Evolutionary conservation across 1,140 invertebrate genomes (phyloP), one percentile per base, ranked within the genome.

Genomic region (Drosophila kohkoa): DNA sequence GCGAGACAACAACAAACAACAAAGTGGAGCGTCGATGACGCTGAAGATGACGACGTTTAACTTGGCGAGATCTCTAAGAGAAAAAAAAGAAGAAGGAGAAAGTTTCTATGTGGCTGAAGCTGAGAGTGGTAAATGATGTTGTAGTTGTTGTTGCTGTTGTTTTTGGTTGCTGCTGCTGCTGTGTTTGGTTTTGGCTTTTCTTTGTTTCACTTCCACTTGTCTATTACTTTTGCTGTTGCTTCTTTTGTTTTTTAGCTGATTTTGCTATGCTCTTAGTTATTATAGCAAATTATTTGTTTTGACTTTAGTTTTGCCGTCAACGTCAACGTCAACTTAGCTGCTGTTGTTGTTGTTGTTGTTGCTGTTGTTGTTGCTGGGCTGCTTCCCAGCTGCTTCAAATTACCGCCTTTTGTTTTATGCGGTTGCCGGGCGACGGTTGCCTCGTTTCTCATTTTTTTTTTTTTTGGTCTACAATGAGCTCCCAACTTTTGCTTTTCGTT

Each of bases 201-300:
- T 80, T 86, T 86, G 82, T 85, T 81, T 85, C 75, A 81, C 82
- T 85, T 80, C 81, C 75, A 86, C 81, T 85, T 86, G 81, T 80
- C 81, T 86, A 78, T 86, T 69, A 69, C 69, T 77, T 72, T 70
- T 59, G 63, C 35, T 67, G 25, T 52, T 55, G 38, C 66, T 62
- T 46, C 43, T 59, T 51, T 43, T 79, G 55, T 66, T 66, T 75
- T 75, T 10, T 67, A 71, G 82, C 82, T 85, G 81, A 71, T 85
- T 85, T 85, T 79, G 82, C 81, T 71, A 78, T 77, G 81, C 82
- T 87, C 82, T 79, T 88, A 77, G 82, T 87, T 87, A 87, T 87
- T 87, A 87, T 87, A 82, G 82, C 82, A 87, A 87, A 87, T 87
- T 87, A 87, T 87, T 87, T 87, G 82, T 87, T 87, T 87, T 87